These are phyloP conservation scores for Pogona vitticeps DNA, from an alignment of 2,113 vertebrate species.

Conservation along the genomic window DNA sequence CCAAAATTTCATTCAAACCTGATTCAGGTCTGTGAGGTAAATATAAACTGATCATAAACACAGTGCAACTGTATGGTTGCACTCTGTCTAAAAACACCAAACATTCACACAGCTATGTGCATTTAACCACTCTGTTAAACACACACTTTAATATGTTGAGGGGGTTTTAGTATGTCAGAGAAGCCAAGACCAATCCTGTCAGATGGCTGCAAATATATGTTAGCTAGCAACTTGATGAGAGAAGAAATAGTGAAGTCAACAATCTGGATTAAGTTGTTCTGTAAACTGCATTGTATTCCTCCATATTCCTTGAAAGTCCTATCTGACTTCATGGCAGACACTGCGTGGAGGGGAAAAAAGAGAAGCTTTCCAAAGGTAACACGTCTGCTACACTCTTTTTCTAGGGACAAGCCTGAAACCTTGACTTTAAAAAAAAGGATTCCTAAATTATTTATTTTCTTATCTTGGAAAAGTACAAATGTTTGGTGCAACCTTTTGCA, in stretches of 20 bases:
- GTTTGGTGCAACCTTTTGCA: not conserved
- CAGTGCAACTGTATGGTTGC: slow-evolving; percentile 11
- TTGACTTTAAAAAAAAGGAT: not conserved
- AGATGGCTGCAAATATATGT: too few relatives aligned
- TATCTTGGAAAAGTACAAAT: not conserved
- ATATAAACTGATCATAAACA: slow-evolving; percentile 46
- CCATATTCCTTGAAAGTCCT: not conserved
- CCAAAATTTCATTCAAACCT: not conserved
- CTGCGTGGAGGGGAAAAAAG: too few relatives aligned
- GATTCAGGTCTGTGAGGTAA: not conserved
- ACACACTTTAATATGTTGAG: too few relatives aligned
- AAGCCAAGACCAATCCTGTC: too few relatives aligned
- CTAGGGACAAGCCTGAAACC: not conserved
- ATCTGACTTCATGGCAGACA: too few relatives aligned
- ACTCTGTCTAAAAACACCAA: slow-evolving; percentile 44
- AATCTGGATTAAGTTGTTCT: not conserved
- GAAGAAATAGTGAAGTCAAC: not conserved
- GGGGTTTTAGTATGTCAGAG: too few relatives aligned
- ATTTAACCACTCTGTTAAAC: too few relatives aligned
- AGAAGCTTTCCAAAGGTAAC: not conserved
- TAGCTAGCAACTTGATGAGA: too few relatives aligned
- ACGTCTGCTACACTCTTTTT: not conserved
- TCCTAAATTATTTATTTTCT: not conserved
- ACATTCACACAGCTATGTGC: not conserved
- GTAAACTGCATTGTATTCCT: not conserved